Evolutionary conservation across 2,797 vertebrate species (phyloP), one percentile per base, ranked within the genome.

Genomic region (Prunella strophiata): DNA sequence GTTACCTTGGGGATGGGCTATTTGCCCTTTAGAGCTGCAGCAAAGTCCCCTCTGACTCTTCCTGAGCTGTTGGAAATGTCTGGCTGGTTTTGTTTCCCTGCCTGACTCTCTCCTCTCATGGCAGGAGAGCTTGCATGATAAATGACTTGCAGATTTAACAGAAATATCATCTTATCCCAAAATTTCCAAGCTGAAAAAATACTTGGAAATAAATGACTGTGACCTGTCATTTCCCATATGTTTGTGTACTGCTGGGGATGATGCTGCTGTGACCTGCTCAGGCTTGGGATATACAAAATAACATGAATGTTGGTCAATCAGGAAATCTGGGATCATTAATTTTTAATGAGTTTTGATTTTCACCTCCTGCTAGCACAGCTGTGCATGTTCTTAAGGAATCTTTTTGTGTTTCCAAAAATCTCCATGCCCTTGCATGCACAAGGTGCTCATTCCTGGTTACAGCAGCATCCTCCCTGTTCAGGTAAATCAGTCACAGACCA

Each of bases 131-230:
- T 63, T 43, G 25, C 16, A 16, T 72, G 57, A 91, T 40, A 54
- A 81, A 78, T 23, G 42, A 65, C 66, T n/a, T 55, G 21, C n/a
- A 81, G 42, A 54, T 70, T 76, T 42, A 83, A 74, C 26, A 82
- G 66, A 58, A 90, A 76, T 42, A 29, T 43, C 68, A 81, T 61
- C 40, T 73, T 57, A 47, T 55, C 55, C 85, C 55, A 23, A 48
- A 93, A 78, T 62, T 90, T 66, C 51, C 38, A 72, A 81, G 70
- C 62, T 80, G 72, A 63, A 91, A 67, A 94, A 92, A 76, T 71
- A 83, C 70, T 71, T 85, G 42, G 61, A 58, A 93, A 54, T 32
- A 65, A 85, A 77, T 65, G 72, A 18, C 66, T 65, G 27, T 91
- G 91, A 91, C 82, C 61, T 70, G 42, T 92, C 58, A 34, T 45